A percentile compares a stretch with the other conserved stretches of the same genome.
Evolutionary conservation across 2,113 vertebrate species (phyloP).

Genomic region (Rhombomys opimus): DNA sequence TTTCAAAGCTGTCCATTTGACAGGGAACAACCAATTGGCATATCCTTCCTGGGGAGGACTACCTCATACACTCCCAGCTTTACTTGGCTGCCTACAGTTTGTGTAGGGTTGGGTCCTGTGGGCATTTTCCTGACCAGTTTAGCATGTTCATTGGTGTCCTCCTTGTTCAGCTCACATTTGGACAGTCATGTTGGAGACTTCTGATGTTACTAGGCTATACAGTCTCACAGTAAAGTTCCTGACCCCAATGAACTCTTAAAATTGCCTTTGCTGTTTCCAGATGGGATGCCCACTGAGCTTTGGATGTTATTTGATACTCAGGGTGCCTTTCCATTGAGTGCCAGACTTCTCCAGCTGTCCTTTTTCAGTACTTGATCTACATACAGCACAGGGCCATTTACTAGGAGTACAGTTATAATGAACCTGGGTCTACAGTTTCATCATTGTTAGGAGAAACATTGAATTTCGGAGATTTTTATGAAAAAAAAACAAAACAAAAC

Average conservation of each 20-base stretch:
- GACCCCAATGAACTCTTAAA: neutral
- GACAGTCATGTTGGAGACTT: neutral
- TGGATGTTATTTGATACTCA: neutral
- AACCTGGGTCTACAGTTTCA: conserved; percentile 2
- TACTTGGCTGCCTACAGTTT: neutral
- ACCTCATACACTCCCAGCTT: neutral
- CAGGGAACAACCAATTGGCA: neutral
- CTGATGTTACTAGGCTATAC: neutral
- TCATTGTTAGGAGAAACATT: conserved; percentile 31
- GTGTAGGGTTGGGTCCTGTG: neutral
- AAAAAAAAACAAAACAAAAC: neutral
- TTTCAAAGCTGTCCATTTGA: neutral
- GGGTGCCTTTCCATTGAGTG: neutral
- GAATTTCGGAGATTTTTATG: conserved; percentile 25
- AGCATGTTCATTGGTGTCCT: neutral
- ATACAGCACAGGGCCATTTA: neutral
- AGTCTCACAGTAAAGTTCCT: neutral
- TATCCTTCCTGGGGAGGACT: neutral
- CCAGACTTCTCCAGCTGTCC: neutral
- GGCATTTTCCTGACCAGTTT: neutral
- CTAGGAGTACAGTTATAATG: neutral
- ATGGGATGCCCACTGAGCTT: neutral
- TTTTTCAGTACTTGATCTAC: neutral
- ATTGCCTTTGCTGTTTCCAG: conserved; percentile 19
- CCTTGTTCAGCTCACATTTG: neutral